Base-by-base conservation (phyloP, 2,888 invertebrate genomes). In the Portevinia maculata region DNA sequence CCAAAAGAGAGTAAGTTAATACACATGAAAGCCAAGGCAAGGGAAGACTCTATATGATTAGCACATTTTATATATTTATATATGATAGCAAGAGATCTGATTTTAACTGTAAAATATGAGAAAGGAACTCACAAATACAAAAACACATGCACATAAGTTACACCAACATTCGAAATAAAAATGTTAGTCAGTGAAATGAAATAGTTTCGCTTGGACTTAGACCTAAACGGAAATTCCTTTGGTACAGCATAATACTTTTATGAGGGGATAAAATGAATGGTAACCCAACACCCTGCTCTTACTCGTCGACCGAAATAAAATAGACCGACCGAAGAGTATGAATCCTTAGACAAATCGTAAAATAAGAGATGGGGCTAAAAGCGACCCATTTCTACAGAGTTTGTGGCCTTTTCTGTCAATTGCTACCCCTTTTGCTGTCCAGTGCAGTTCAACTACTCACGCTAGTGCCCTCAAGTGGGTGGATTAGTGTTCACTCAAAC, bases 1-100 rank as follows among this genome's bases (percentile, higher is more conserved):
- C 88, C 90, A 79, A 90, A 90, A 88, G 91, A 91, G 87, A 90
- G 91, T 91, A 88, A 90, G 91, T 84, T 84, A 79, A 75, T 75
- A 71, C 71, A 74, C 71, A 46, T n/a, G n/a, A n/a, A n/a, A n/a
- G n/a, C n/a, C n/a, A n/a, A n/a, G n/a, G n/a, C n/a, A n/a, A n/a
- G n/a, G n/a, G n/a, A n/a, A n/a, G n/a, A n/a, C n/a, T n/a, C n/a
- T n/a, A n/a, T n/a, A n/a, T n/a, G n/a, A n/a, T n/a, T n/a, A n/a
- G n/a, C n/a, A n/a, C n/a, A n/a, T n/a, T n/a, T n/a, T n/a, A n/a
- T 46, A 60, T 30, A 71, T 21, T 21, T 44, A 17, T n/a, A 70
- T 28, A 17, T 15, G n/a, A 57, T 64, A 59, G 65, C 52, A 28
- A 15, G 15, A 64, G 57, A 44, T 53, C 13, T 15, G n/a, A 30